phyloP scores from a whole-genome alignment of 2,888 invertebrate species.

The Smittia sp. region DNA sequence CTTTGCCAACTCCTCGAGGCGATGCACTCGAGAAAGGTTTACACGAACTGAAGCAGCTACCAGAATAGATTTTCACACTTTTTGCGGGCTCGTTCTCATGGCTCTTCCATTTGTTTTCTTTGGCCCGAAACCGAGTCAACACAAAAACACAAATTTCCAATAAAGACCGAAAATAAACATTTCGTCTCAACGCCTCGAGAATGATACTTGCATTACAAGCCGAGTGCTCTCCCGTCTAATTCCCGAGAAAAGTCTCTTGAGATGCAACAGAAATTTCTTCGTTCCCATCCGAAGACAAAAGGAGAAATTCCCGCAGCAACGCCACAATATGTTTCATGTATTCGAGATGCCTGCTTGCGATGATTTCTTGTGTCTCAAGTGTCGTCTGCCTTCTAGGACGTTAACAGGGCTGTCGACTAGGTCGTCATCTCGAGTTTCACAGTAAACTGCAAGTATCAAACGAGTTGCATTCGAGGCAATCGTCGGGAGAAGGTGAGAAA shows the following conservation, averaged over 20 bases:
- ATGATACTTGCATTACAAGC: slow-evolving; percentile 13
- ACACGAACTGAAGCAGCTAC: neutral
- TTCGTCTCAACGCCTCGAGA: neutral
- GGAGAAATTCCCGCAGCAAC: slow-evolving; percentile 11
- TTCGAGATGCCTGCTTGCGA: neutral
- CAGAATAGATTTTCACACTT: slow-evolving; percentile 23
- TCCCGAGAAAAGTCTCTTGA: slow-evolving; percentile 34
- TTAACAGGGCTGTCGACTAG: neutral
- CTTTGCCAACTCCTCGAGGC: neutral
- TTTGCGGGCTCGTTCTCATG: neutral
- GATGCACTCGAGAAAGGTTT: neutral
- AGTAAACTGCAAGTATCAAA: neutral
- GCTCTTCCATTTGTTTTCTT: slow-evolving; percentile 13
- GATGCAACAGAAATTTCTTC: neutral
- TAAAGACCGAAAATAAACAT: slow-evolving; percentile 32
- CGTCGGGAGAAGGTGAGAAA: neutral
- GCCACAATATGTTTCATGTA: slow-evolving; percentile 36
- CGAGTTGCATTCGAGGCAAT: slow-evolving; percentile 8
- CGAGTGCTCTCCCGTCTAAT: slow-evolving; percentile 17
- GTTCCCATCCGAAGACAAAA: neutral
- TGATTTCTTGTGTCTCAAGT: slow-evolving; percentile 32
- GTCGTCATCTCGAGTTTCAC: neutral
- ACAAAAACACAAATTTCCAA: neutral
- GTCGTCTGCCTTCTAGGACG: neutral
- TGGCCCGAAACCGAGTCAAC: neutral